Evolutionary conservation across 1,140 invertebrate genomes (phyloP).

Genomic region (Heliconius himera): DNA sequence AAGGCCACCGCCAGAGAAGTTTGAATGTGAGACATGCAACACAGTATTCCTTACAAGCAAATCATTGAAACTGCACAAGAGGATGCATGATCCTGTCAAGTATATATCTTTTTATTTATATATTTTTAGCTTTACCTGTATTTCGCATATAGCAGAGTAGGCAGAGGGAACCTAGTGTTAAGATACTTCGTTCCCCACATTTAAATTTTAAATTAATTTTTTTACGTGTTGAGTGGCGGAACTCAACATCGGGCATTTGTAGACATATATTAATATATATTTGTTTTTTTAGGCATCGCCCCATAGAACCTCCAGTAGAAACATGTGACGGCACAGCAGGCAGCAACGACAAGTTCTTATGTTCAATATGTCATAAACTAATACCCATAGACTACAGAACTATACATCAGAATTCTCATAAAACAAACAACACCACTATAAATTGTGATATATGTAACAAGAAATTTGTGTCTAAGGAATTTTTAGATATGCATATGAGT

Average conservation of each 20-base stretch:
- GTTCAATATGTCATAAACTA: slow-evolving; percentile 81
- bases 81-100: slow-evolving; percentile 87
- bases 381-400: slow-evolving; percentile 83
- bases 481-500: slow-evolving; percentile 86
- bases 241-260: not conserved
- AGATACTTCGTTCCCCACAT: too few relatives aligned
- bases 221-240: too few relatives aligned
- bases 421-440: slow-evolving; percentile 80
- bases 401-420: slow-evolving; percentile 85
- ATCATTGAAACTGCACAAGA: slow-evolving; percentile 85
- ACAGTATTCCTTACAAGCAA: slow-evolving; percentile 86
- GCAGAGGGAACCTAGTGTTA: too few relatives aligned
- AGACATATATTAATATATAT: too few relatives aligned
- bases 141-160: too few relatives aligned
- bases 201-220: too few relatives aligned
- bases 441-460: slow-evolving; percentile 86
- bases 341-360: slow-evolving; percentile 69
- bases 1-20: slow-evolving; percentile 26
- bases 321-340: slow-evolving; percentile 45
- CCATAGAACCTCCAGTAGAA: slow-evolving; percentile 66
- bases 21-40: slow-evolving; percentile 83
- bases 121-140: not conserved
- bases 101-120: slow-evolving; percentile 61
- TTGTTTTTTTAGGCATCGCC: slow-evolving; percentile 52
- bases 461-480: slow-evolving; percentile 84